Conservation (phyloP, 2,113 vertebrate species). For the Phalacrocorax brasilianus region DNA sequence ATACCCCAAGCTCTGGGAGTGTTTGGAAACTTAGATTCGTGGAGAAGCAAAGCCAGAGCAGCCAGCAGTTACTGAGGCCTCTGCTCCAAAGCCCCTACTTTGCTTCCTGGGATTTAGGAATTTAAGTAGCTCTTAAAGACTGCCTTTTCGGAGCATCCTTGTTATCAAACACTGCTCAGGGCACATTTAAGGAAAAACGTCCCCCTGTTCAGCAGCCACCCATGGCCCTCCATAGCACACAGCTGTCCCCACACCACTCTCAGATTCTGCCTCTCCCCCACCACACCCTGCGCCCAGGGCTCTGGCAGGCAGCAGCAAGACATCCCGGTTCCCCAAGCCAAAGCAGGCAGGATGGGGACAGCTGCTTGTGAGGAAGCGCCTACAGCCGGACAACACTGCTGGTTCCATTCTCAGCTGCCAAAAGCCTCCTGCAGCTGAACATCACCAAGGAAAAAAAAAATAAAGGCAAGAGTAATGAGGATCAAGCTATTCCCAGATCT, state of each 20-base stretch:
- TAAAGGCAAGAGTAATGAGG: not conserved
- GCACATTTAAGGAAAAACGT: not conserved
- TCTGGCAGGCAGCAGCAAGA: not conserved
- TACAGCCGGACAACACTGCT: not conserved
- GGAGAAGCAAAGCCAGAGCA: not conserved
- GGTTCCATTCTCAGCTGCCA: not conserved
- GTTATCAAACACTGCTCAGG: accelerated
- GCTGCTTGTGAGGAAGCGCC: not conserved
- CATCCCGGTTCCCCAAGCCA: not conserved
- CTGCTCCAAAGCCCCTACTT: not conserved
- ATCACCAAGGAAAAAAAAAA: not conserved
- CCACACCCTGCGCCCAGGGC: not conserved
- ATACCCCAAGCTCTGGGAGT: not conserved
- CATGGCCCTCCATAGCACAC: accelerated
- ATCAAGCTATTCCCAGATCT: not conserved
- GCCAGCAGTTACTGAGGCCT: not conserved
- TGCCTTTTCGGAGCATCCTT: not conserved
- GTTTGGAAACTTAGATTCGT: not conserved
- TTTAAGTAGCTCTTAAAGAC: not conserved
- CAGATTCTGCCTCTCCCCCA: not conserved
- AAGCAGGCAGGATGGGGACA: not conserved
- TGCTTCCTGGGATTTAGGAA: not conserved
- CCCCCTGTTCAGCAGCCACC: not conserved
- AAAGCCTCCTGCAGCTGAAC: not conserved
- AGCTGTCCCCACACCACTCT: not conserved